Evolutionary conservation across 2,888 invertebrate species (phyloP).

Genomic region (Diarsia dahlii): DNA sequence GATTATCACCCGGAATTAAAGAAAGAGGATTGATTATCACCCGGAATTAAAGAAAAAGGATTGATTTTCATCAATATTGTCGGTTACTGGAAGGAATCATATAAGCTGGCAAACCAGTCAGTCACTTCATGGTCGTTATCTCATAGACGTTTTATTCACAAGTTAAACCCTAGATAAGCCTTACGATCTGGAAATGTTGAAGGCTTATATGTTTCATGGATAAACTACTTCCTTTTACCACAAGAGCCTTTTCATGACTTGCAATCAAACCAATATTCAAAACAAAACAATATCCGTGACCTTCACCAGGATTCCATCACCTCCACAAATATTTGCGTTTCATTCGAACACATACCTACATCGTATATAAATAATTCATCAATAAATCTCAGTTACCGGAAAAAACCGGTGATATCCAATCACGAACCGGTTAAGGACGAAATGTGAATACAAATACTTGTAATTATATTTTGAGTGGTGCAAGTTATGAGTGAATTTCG

Average conservation of each 20-base stretch:
- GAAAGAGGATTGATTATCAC: too few relatives aligned
- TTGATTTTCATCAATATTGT: too few relatives aligned
- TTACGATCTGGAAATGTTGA: too few relatives aligned
- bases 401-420: constrained; percentile 53
- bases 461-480: constrained; percentile 54
- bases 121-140: too few relatives aligned
- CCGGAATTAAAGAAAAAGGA: too few relatives aligned
- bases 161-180: too few relatives aligned
- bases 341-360: constrained; percentile 4
- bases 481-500: constrained; percentile 12
- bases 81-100: too few relatives aligned
- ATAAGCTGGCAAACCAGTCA: too few relatives aligned
- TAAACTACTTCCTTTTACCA: not conserved
- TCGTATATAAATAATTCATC: not conserved
- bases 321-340: constrained; percentile 33
- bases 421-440: constrained; percentile 44
- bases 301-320: not conserved
- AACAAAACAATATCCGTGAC: constrained; percentile 30
- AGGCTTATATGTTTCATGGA: too few relatives aligned
- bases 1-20: too few relatives aligned
- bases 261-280: not conserved
- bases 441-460: constrained; percentile 46
- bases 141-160: too few relatives aligned
- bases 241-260: not conserved
- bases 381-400: constrained; percentile 5